Conservation (phyloP, 2,797 vertebrate genomes). For the Masticophis lateralis region DNA sequence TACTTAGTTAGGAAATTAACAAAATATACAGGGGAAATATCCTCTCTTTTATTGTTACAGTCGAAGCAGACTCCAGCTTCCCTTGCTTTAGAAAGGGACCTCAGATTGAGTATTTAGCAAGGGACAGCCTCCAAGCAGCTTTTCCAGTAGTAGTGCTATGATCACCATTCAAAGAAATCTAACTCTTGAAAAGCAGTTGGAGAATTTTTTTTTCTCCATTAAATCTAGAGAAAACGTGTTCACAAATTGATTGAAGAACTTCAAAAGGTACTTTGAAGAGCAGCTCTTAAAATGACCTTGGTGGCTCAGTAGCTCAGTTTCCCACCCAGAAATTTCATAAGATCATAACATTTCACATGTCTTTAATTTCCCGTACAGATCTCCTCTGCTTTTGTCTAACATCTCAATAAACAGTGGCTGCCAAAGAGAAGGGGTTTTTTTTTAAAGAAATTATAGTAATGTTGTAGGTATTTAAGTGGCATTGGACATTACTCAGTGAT, state of each 20-base stretch:
- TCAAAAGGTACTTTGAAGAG: not conserved
- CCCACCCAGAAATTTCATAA: not conserved
- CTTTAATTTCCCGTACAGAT: not conserved
- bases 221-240: not conserved
- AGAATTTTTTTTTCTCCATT: not conserved
- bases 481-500: not conserved
- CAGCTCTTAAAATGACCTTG: not conserved
- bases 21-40: not conserved
- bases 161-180: not conserved
- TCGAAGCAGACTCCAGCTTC: not conserved
- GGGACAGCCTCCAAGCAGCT: not conserved
- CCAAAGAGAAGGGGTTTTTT: not conserved
- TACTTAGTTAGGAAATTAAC: not conserved
- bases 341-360: not conserved
- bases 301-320: not conserved
- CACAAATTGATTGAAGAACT: not conserved
- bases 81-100: not conserved
- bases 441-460: not conserved
- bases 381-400: not conserved
- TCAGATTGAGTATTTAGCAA: not conserved
- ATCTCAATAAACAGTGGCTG: not conserved
- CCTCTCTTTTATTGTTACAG: not conserved
- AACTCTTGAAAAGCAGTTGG: not conserved
- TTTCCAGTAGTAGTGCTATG: not conserved
- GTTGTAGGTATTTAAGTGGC: not conserved